A percentile compares a stretch with the other conserved stretches of the same genome.
Conservation (phyloP, 2,888 invertebrate genomes). For the Lycaena phlaeas region DNA sequence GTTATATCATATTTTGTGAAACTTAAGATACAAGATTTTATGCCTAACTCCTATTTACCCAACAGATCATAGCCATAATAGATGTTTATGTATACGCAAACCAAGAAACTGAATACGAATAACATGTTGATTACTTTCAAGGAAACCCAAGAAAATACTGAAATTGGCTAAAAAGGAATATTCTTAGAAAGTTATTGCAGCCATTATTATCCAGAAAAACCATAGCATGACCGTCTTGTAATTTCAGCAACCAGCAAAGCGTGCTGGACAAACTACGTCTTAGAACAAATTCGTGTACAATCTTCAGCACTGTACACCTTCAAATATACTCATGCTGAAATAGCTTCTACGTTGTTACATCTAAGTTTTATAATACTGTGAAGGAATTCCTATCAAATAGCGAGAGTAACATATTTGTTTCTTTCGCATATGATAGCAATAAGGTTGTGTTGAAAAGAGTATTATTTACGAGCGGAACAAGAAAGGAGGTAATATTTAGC, state of each 20-base stretch:
- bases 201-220: conserved; percentile 10
- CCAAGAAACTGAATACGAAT: background rate
- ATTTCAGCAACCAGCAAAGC: conserved; percentile 44
- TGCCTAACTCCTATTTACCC: too few relatives aligned
- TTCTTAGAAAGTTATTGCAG: conserved; percentile 3
- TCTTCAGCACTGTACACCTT: background rate
- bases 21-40: too few relatives aligned
- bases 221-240: conserved; percentile 27
- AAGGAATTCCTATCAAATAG: conserved; percentile 2
- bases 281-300: conserved; percentile 37
- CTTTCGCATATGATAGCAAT: conserved; percentile 44
- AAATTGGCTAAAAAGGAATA: background rate
- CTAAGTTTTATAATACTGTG: conserved; percentile 12
- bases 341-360: background rate
- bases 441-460: conserved; percentile 57
- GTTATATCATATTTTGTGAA: too few relatives aligned
- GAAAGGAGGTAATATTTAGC: conserved; percentile 55
- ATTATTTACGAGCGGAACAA: conserved; percentile 61
- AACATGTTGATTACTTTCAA: too few relatives aligned
- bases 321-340: conserved; percentile 10
- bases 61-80: too few relatives aligned
- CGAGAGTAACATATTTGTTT: conserved; percentile 35
- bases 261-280: conserved; percentile 48
- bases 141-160: too few relatives aligned
- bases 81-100: background rate